These are phyloP conservation scores for Scotopteryx bipunctaria DNA, from an alignment of 2,888 invertebrate species.

Conservation along the genomic window DNA sequence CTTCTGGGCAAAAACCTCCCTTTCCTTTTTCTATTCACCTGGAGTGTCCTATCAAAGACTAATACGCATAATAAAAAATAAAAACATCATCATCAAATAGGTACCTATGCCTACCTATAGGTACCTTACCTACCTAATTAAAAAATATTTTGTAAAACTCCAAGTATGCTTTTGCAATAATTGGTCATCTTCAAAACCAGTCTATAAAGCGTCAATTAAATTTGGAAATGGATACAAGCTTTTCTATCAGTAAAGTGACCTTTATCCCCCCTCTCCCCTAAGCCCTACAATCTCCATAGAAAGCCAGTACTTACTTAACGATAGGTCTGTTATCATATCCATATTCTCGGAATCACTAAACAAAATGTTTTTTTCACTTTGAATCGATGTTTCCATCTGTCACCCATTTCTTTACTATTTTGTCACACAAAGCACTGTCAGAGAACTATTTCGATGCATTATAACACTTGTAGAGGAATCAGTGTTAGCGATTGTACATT, in stretches of 20 bases:
- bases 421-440: constrained; percentile 37
- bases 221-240: constrained; percentile 1
- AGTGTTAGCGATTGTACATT: constrained; percentile 59
- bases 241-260: constrained; percentile 8
- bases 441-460: constrained; percentile 40
- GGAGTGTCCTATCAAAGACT: too few species aligned
- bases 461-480: constrained; percentile 39
- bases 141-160: too few species aligned
- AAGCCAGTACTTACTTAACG: constrained; percentile 68
- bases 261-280: constrained; percentile 16
- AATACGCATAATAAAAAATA: too few species aligned
- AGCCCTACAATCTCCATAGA: constrained; percentile 28
- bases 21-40: too few species aligned
- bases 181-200: too few species aligned
- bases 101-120: too few species aligned
- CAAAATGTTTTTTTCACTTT: constrained; percentile 71
- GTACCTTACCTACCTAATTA: too few species aligned
- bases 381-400: constrained; percentile 72
- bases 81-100: too few species aligned
- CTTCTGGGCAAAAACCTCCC: too few species aligned
- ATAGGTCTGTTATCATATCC: constrained; percentile 73
- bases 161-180: neutral
- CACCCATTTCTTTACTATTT: constrained; percentile 75
- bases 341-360: constrained; percentile 57
- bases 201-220: neutral